Conservation (phyloP, 2,113 vertebrate species). For the Phoxinus phoxinus region DNA sequence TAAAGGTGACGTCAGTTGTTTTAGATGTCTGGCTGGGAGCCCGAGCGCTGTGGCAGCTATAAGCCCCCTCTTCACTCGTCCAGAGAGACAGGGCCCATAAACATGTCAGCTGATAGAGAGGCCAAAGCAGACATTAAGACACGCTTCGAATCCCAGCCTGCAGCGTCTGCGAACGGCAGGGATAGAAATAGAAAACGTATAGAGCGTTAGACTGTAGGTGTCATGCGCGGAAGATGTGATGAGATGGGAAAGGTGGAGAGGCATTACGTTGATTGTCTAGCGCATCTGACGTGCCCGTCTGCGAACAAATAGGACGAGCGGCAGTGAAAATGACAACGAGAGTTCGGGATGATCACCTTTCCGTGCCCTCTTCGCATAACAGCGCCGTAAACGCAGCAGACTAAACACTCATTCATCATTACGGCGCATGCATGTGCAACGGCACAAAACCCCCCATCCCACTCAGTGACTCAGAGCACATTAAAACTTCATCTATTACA, state of each 20-base stretch:
- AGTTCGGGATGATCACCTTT: conserved; percentile 71
- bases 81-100: conserved; percentile 64
- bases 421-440: conserved; percentile 65
- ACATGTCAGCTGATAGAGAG: conserved; percentile 65
- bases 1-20: conserved; percentile 77
- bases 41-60: conserved; percentile 73
- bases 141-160: conserved; percentile 45
- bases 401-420: conserved; percentile 79
- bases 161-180: conserved; percentile 9
- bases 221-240: conserved; percentile 54
- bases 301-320: conserved; percentile 69
- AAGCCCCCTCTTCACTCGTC: conserved; percentile 64
- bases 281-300: conserved; percentile 59
- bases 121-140: conserved; percentile 55
- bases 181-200: conserved; percentile 42
- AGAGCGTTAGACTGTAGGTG: conserved; percentile 53
- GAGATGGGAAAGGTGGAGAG: conserved; percentile 65
- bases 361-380: conserved; percentile 66
- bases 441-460: conserved; percentile 63
- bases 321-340: conserved; percentile 67
- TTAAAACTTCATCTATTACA: conserved; percentile 78
- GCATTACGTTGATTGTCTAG: conserved; percentile 76
- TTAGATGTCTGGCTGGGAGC: conserved; percentile 72
- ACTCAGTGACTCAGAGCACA: conserved; percentile 75
- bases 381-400: conserved; percentile 76